Conservation (phyloP, 2,797 vertebrate species). For the Pipistrellus pygmaeus region DNA sequence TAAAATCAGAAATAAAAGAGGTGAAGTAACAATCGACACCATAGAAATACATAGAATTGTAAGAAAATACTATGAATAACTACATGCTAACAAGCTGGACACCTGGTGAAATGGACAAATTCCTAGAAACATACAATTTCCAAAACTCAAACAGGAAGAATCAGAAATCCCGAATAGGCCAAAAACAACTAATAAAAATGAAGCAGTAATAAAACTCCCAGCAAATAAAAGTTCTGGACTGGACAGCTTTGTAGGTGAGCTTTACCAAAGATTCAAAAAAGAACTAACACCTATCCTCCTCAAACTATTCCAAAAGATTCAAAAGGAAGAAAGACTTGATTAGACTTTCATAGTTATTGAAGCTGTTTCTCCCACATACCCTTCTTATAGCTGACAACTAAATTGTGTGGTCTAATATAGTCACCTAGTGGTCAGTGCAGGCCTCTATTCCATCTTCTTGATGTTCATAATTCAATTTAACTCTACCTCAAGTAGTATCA, state of each 20-base stretch:
- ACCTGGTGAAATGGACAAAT: background rate
- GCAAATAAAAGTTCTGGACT: background rate
- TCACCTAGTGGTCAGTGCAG: slow-evolving; percentile 74
- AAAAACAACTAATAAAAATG: background rate
- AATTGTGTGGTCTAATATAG: slow-evolving; percentile 49
- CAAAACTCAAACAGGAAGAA: background rate
- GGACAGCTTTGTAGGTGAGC: background rate
- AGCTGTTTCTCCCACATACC: background rate
- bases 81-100: background rate
- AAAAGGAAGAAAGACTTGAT: background rate
- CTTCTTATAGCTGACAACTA: background rate
- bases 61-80: background rate
- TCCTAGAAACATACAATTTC: background rate
- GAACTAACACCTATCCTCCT: background rate
- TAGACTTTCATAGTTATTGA: background rate
- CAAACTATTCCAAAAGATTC: background rate
- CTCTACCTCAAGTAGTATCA: background rate
- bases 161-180: background rate
- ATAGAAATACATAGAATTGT: background rate
- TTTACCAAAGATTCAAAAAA: background rate
- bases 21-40: background rate
- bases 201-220: background rate
- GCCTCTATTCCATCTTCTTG: slow-evolving; percentile 52
- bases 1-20: background rate
- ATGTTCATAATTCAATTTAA: background rate